A percentile compares a stretch with the other conserved stretches of the same genome.
Evolutionary conservation across 2,888 invertebrate genomes (phyloP).

Genomic region (Cremastinae sp.): DNA sequence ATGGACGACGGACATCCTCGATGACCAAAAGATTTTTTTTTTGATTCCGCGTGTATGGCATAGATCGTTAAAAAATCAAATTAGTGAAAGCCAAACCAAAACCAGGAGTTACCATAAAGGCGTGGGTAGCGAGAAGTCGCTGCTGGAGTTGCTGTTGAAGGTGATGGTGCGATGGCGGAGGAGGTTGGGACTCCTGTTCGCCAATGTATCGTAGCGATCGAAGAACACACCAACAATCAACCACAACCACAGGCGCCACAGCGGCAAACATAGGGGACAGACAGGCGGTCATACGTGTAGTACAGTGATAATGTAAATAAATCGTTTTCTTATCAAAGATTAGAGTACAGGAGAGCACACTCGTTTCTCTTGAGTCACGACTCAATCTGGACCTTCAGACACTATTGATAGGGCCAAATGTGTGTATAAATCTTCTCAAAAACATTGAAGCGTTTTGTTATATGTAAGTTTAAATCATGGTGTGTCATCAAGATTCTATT

Average conservation of each 20-base stretch:
- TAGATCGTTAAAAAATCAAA: conserved; percentile 66
- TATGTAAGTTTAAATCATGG: too few relatives aligned
- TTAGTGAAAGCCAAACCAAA: conserved; percentile 81
- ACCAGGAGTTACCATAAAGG: conserved; percentile 81
- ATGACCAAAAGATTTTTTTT: conserved; percentile 3
- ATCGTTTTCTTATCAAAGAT: conserved; percentile 29
- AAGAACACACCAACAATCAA: conserved; percentile 81
- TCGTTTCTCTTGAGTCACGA: too few relatives aligned
- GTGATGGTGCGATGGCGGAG: conserved; percentile 80
- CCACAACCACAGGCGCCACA: conserved; percentile 81
- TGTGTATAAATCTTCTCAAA: too few relatives aligned
- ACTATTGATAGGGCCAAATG: too few relatives aligned
- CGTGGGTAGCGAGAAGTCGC: conserved; percentile 81
- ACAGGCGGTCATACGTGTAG: conserved; percentile 81
- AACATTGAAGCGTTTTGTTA: too few relatives aligned
- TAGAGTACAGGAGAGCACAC: neutral
- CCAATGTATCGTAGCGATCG: conserved; percentile 76
- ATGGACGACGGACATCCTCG: too few relatives aligned
- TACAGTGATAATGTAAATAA: conserved; percentile 69
- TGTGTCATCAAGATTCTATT: too few relatives aligned
- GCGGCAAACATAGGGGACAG: conserved; percentile 81
- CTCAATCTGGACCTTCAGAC: too few relatives aligned
- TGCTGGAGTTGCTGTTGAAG: conserved; percentile 81
- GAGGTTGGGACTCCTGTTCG: conserved; percentile 80
- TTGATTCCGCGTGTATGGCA: conserved; percentile 18